Evolutionary conservation across 2,113 vertebrate species (phyloP), one percentile per base, ranked within the genome.

Genomic region (Barbus barbus): DNA sequence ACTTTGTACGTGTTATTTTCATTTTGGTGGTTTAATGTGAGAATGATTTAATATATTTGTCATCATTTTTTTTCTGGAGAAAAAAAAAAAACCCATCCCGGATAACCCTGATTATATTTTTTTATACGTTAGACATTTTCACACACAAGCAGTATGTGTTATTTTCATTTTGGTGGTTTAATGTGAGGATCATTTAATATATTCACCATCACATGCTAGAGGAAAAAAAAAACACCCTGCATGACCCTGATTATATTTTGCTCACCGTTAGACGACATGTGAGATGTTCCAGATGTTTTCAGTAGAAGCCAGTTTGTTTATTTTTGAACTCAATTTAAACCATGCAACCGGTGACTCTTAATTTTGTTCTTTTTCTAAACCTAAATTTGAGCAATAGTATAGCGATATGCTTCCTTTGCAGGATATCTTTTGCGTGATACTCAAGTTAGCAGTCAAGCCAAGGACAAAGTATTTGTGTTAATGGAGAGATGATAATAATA

Each of bases 401-500:
- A 41, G 71, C 5, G 8, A 2, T 33, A 72, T 7, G 22, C 12
- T 78, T 44, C 26, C n/a, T 44, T 80, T 46, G n/a, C 7, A 24
- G 4, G 36, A 46, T 46, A 22, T 20, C 9, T 44, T 46, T 4
- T 9, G 9, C 5, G 2, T 9, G 16, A 44, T 38, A 63, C 58
- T 20, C 36, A 41, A 22, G 14, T 69, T 8, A 33, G 61, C 78
- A 80, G 58, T 80, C 60, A 80, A 80, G 9, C 78, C 78, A 81
- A 71, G 61, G 63, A 81, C 63, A 51, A 71, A 53, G 28, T 22
- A 48, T 81, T n/a, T 71, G 63, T 81, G 79, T 71, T 81, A 65
- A 80, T 80, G 38, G 78, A 65, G 79, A 69, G 79, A 20, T 53
- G n/a, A 38, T 36, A 48, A 81, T 69, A 48, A 81, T 69, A 81